Percentiles rank a stretch among this genome's conserved stretches.
These are phyloP conservation scores for Tipula vernalis DNA, from an alignment of 2,888 invertebrate species.

Conservation along the genomic window DNA sequence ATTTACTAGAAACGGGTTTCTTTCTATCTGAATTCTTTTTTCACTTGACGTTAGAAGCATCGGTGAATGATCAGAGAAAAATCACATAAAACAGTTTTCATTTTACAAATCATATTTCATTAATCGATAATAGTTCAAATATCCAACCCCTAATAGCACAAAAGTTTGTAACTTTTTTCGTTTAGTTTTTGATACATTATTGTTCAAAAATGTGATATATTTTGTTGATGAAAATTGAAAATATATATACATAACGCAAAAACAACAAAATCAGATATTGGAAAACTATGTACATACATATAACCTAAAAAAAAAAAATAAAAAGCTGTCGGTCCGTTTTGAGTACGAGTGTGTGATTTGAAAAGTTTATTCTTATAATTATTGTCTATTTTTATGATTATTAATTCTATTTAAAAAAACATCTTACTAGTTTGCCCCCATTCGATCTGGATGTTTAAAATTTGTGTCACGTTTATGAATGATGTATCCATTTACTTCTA, in stretches of 20 bases:
- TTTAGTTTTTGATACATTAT: neutral
- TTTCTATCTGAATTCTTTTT: too few species aligned
- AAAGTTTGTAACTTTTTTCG: neutral
- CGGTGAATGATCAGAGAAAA: too few species aligned
- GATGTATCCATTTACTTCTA: neutral
- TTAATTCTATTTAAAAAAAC: neutral
- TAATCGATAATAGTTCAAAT: too few species aligned
- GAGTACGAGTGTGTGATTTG: neutral
- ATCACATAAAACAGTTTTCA: too few species aligned
- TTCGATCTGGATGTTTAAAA: neutral
- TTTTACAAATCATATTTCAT: too few species aligned
- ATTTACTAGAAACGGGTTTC: too few species aligned
- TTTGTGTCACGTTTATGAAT: neutral
- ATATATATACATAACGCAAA: neutral
- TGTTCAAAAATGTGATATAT: neutral
- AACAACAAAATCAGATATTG: neutral
- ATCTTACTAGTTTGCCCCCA: neutral
- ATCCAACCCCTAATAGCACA: neutral
- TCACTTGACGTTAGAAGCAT: too few species aligned
- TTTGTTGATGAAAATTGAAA: neutral
- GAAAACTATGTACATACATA: neutral
- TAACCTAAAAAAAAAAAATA: neutral
- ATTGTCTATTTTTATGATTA: neutral
- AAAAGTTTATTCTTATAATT: neutral
- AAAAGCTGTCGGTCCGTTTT: too few species aligned